phyloP scores from a whole-genome alignment of 35 echinoderm and acorn worm species.

The Patiria miniata region DNA sequence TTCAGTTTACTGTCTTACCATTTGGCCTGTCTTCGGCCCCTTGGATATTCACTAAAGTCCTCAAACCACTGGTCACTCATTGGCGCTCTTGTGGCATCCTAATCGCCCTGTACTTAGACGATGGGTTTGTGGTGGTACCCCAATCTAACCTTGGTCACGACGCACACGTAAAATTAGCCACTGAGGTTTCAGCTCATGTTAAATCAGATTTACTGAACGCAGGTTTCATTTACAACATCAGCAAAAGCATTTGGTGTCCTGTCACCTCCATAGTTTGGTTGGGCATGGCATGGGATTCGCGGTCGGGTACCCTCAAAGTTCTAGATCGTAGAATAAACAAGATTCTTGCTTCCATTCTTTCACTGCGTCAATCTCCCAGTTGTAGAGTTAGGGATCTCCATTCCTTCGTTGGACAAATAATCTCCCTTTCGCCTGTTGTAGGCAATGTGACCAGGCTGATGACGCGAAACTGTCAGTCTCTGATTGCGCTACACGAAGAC shows the following conservation, averaged over 20 bases:
- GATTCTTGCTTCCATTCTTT: neutral
- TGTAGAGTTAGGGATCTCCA: neutral
- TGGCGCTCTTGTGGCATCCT: constrained; percentile 13
- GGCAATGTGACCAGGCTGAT: neutral
- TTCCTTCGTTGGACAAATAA: constrained; percentile 8
- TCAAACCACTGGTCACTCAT: constrained; percentile 16
- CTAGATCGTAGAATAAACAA: neutral
- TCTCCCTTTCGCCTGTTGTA: constrained; percentile 29
- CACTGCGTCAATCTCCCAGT: neutral
- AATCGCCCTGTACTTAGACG: constrained; percentile 17
- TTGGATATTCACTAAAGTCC: constrained; percentile 25
- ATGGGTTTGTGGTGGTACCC: constrained; percentile 10
- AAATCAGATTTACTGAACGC: neutral
- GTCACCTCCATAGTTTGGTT: constrained; percentile 14
- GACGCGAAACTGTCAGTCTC: neutral
- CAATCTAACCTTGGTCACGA: neutral
- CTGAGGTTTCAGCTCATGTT: neutral
- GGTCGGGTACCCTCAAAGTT: neutral
- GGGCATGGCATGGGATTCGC: neutral
- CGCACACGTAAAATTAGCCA: neutral
- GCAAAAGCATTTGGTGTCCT: constrained; percentile 11
- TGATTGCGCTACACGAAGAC: neutral
- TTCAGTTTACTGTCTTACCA: constrained; percentile 24
- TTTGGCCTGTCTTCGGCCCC: constrained; percentile 34
- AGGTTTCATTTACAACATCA: constrained; percentile 15